Base-by-base conservation (phyloP, 2,113 vertebrate species). In the Camelus dromedarius region DNA sequence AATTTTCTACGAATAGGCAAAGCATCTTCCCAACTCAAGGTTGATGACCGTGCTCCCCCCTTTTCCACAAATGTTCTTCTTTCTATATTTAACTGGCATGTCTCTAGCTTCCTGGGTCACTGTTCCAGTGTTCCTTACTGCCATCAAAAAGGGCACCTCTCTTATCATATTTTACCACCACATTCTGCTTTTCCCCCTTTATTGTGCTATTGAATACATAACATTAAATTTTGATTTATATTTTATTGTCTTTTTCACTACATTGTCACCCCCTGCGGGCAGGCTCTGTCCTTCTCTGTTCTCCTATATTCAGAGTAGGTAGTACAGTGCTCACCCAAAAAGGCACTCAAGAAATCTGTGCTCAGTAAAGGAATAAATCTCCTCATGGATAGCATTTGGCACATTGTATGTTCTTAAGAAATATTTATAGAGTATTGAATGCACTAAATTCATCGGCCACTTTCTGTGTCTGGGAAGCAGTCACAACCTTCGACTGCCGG, bases 81-180 rank as follows among this genome's bases (percentile, higher is more conserved):
- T 12, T 38, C 1, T 54, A 0, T 48, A n/a, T 24, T 80, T 85
- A 32, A 1, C 35, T 30, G 19, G 1, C 22, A 18, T 69, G 22
- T 42, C 11, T 69, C 16, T 15, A 75, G 10, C 0, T 50, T 73
- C 3, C 12, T 60, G 20, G 6, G 0, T 18, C 16, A 38, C 18
- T 7, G 3, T 1, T 62, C 0, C 10, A 19, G 7, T 35, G 9
- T 13, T 8, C 20, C 15, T 72, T 77, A 67, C 4, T 8, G 18
- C 30, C 12, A 48, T 30, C 9, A 72, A 62, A n/a, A 32, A 79
- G 18, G 69, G 8, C 1, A 1, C 6, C 9, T 69, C 7, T 5
- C 4, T 10, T 50, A 9, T 42, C 32, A 46, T 58, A 81, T 56
- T 94, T 83, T 48, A 81, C 18, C 8, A 1, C 13, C 5, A 3